Percentiles rank a stretch among this genome's conserved stretches.
phyloP scores from a whole-genome alignment of 2,888 invertebrate species.

The Plagodis pulveraria region DNA sequence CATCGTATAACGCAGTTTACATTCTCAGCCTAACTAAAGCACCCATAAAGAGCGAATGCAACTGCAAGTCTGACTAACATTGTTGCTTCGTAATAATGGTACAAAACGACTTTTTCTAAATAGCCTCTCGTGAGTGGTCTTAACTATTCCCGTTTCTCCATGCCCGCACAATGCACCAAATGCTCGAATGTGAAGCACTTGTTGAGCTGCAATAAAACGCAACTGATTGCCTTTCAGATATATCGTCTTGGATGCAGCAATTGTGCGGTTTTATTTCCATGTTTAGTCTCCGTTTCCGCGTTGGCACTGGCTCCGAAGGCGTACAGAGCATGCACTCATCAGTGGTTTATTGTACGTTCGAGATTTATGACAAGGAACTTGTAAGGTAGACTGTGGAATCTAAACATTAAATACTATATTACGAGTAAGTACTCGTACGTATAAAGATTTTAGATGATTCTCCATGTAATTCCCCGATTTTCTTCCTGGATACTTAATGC shows the following conservation, averaged over 20 bases:
- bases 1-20: slow-evolving; percentile 9
- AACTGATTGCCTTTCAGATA: slow-evolving; percentile 30
- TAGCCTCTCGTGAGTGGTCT: slow-evolving; percentile 35
- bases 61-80: slow-evolving; percentile 29
- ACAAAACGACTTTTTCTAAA: slow-evolving; percentile 38
- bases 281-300: slow-evolving; percentile 18
- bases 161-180: slow-evolving; percentile 27
- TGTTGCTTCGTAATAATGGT: slow-evolving; percentile 25
- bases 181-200: slow-evolving; percentile 33
- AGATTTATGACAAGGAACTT: slow-evolving; percentile 1
- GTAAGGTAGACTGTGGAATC: not conserved
- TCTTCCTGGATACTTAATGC: too few relatives aligned
- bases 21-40: slow-evolving; percentile 14
- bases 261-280: slow-evolving; percentile 19
- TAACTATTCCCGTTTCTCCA: slow-evolving; percentile 9
- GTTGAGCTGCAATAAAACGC: slow-evolving; percentile 39
- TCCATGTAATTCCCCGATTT: too few relatives aligned
- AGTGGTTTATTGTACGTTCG: slow-evolving; percentile 3
- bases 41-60: slow-evolving; percentile 27
- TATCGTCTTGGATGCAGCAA: slow-evolving; percentile 24
- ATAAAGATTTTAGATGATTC: too few relatives aligned
- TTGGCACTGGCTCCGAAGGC: slow-evolving; percentile 15
- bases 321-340: slow-evolving; percentile 4
- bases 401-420: too few relatives aligned
- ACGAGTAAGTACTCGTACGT: too few relatives aligned